Evolutionary conservation across 2,888 invertebrate genomes (phyloP).

Genomic region (Lasioglossum oenotherae): DNA sequence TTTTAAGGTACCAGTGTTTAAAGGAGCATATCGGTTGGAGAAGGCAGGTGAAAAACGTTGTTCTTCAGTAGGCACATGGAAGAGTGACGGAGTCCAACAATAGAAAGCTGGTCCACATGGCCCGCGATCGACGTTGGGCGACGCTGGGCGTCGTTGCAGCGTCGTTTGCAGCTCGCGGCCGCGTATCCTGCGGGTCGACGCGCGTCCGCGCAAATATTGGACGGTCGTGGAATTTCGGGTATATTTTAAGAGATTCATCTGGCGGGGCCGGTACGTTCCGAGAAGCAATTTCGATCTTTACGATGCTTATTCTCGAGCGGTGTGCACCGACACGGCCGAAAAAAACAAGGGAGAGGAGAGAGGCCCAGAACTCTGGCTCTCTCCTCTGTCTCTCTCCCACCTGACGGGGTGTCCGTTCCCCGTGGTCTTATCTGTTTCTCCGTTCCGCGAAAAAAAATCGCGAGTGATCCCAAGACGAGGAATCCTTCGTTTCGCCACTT

Average conservation of each 20-base stretch:
- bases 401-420: background rate
- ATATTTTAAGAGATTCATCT: constrained; percentile 78
- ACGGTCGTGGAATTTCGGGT: constrained; percentile 72
- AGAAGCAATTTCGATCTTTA: constrained; percentile 82
- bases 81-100: constrained; percentile 45
- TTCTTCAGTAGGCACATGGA: background rate
- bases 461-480: constrained; percentile 46
- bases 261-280: constrained; percentile 73
- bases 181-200: constrained; percentile 41
- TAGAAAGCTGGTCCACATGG: constrained; percentile 65
- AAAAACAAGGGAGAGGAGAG: constrained; percentile 51
- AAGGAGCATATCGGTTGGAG: background rate
- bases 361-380: background rate
- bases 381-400: background rate
- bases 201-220: constrained; percentile 69
- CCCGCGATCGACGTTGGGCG: constrained; percentile 39
- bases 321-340: constrained; percentile 54
- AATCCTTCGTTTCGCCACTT: constrained; percentile 57
- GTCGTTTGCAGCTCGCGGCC: constrained; percentile 48
- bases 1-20: background rate
- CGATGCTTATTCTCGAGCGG: constrained; percentile 78
- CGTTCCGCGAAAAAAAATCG: constrained; percentile 50
- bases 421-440: constrained; percentile 26
- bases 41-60: background rate
- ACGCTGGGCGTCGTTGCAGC: background rate